Percentiles rank a stretch among this genome's conserved stretches.
phyloP scores from a whole-genome alignment of 2,113 vertebrate species.

The Camelus bactrianus region DNA sequence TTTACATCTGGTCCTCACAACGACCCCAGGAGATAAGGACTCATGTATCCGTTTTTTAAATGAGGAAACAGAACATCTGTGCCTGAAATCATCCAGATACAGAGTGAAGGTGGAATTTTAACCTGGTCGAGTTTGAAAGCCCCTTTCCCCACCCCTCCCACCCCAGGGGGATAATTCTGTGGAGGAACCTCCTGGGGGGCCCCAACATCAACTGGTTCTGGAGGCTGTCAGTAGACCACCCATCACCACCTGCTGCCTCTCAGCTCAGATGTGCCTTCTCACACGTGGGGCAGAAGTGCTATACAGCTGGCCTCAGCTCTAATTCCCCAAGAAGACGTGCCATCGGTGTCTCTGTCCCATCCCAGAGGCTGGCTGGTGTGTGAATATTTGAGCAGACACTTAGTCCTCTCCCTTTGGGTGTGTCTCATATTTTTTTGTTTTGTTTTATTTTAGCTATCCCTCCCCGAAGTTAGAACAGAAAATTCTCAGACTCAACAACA shows the following conservation, averaged over 20 bases:
- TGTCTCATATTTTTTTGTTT: conserved; percentile 40
- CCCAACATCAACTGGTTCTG: not conserved
- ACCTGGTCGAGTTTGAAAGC: not conserved
- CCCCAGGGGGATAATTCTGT: not conserved
- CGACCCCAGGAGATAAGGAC: not conserved
- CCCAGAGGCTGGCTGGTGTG: not conserved
- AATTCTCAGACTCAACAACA: conserved; percentile 39
- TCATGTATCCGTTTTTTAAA: not conserved
- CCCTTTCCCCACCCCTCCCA: not conserved
- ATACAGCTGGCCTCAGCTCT: fast-evolving
- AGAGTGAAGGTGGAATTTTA: not conserved
- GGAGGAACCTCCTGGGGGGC: not conserved
- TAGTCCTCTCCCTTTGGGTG: not conserved
- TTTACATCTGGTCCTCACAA: not conserved
- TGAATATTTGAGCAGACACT: not conserved
- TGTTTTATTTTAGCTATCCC: conserved; percentile 53
- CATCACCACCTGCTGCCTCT: not conserved
- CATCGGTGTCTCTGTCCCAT: not conserved
- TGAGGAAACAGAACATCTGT: not conserved
- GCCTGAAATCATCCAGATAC: not conserved
- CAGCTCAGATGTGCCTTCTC: not conserved
- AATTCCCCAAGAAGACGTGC: not conserved
- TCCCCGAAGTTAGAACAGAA: conserved; percentile 33
- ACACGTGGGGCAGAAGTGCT: no score
- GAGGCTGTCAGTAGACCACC: no score